These are phyloP conservation scores for Drosophila limbata DNA, from an alignment of 2,888 invertebrate genomes.

Conservation along the genomic window DNA sequence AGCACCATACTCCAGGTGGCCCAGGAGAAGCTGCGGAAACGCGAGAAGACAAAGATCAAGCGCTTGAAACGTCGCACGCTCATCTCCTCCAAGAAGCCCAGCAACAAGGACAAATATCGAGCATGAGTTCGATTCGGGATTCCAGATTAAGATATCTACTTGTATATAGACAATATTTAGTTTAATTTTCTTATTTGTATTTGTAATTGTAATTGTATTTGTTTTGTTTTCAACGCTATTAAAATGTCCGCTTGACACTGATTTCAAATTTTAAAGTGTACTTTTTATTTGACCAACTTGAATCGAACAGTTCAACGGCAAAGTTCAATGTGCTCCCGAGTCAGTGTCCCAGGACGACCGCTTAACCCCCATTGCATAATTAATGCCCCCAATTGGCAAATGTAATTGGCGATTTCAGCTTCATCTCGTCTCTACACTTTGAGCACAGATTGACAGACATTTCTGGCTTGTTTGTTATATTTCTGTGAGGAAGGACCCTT, in stretches of 20 bases:
- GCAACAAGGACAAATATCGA: constrained; percentile 59
- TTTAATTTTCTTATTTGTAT: constrained; percentile 1
- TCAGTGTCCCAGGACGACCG: constrained; percentile 50
- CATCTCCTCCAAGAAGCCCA: constrained; percentile 73
- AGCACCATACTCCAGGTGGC: constrained; percentile 55
- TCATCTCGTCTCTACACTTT: constrained; percentile 1
- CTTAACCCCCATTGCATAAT: constrained; percentile 66
- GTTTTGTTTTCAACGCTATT: constrained; percentile 33
- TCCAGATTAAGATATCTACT: background rate
- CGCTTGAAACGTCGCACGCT: constrained; percentile 69
- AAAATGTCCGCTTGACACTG: constrained; percentile 16
- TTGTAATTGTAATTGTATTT: constrained; percentile 15
- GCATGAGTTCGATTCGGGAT: background rate
- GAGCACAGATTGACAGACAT: background rate
- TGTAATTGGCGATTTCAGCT: constrained; percentile 34
- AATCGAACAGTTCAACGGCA: constrained; percentile 15
- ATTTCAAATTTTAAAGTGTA: constrained; percentile 11
- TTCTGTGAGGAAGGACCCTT: background rate
- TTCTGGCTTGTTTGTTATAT: background rate
- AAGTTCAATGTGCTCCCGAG: constrained; percentile 68
- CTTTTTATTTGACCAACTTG: constrained; percentile 37
- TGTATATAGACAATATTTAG: constrained; percentile 2
- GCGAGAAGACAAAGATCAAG: constrained; percentile 64
- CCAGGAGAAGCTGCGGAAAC: constrained; percentile 60
- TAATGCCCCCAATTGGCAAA: constrained; percentile 46